Base-by-base conservation (phyloP, 2,113 vertebrate species). In the Calidris pugnax region DNA sequence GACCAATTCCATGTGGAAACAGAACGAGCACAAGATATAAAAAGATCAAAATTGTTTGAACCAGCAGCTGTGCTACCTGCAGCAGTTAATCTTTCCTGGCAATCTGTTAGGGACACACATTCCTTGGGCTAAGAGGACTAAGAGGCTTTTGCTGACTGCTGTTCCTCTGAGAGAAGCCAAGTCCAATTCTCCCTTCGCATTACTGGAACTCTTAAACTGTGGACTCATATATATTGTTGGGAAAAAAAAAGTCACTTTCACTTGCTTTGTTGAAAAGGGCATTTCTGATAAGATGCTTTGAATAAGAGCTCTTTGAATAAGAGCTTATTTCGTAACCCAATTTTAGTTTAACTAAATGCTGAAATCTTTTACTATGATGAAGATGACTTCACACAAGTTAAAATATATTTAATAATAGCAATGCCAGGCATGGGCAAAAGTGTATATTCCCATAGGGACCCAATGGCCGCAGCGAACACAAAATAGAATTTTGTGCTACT, bases 21-120 rank as follows among this genome's bases (percentile, higher is more conserved):
- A 68, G 88, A 98, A 95, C 71, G 93, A 97, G 94, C 90, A 84
- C 75, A 96, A 95, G 95, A 96, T 97, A 98, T 97, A 97, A 98
- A 98, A 98, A 98, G 92, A 98, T 97, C 84, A 97, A 95, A 97
- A 97, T 92, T 97, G 94, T 97, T 97, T 97, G 97, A 98, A 98
- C 93, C 93, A 97, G 97, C 97, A 97, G 97, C 97, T 98, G 97
- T 87, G 96, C 88, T 96, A 97, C 95, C 97, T 95, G 91, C 91
- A 97, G 97, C 97, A 95, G 95, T 98, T 98, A 97, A 98, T 98
- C 97, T 98, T 98, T 95, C 92, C 92, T 95, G 94, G 97, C 97
- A 98, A 96, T 98, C 97, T 98, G 96, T 93, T 97, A 96, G 95
- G 97, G 89, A 97, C 73, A 73, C 71, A 73, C 87, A 94, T 97